Evolutionary conservation across 2,113 vertebrate species (phyloP).

Genomic region (Oophaga pumilio): DNA sequence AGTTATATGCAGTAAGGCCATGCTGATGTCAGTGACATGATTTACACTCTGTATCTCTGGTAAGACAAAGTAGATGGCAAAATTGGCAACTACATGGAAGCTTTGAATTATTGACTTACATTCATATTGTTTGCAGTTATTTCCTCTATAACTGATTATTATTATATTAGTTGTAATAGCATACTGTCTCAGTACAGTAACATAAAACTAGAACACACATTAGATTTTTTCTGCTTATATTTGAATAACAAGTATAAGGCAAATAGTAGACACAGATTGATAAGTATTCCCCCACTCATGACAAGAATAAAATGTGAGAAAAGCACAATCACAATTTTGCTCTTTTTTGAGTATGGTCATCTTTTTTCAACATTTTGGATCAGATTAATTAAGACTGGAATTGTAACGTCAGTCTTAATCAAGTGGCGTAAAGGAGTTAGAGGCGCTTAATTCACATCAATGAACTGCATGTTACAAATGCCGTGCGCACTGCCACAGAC

Average conservation of each 20-base stretch:
- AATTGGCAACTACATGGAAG: background rate
- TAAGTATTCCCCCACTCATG: too few species aligned
- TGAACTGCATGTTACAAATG: too few species aligned
- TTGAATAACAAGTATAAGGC: background rate
- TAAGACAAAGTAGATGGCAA: background rate
- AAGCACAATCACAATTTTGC: too few species aligned
- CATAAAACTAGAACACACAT: background rate
- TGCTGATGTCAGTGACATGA: background rate
- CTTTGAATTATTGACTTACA: background rate
- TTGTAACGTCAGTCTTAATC: too few species aligned
- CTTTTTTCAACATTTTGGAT: too few species aligned
- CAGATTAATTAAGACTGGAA: too few species aligned
- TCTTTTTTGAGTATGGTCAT: too few species aligned
- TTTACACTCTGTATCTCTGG: background rate
- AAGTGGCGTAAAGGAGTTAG: too few species aligned
- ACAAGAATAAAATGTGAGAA: too few species aligned
- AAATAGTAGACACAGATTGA: too few species aligned
- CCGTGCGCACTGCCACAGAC: too few species aligned
- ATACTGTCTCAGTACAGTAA: background rate
- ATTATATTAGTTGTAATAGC: background rate
- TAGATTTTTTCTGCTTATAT: background rate
- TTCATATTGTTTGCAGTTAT: background rate
- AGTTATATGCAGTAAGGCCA: background rate
- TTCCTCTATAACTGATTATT: background rate
- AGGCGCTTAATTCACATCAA: too few species aligned